phyloP scores from a whole-genome alignment of 2,888 invertebrate genomes.

The Cantharis rufa region DNA sequence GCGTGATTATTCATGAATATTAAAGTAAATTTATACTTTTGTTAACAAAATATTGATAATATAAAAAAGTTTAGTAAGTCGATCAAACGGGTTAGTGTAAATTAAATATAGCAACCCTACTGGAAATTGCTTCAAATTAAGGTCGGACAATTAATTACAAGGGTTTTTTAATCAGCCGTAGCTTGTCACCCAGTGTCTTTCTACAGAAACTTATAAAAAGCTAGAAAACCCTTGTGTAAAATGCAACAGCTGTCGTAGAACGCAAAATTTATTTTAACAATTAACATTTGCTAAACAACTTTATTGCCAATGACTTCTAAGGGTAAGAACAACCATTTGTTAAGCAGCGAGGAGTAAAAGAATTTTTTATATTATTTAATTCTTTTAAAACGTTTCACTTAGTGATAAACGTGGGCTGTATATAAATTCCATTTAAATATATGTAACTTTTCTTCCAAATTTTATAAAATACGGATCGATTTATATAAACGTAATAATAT shows the following conservation, averaged over 20 bases:
- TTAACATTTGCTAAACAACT: conserved; percentile 4
- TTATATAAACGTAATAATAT: background rate
- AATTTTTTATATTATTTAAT: background rate
- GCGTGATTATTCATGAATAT: background rate
- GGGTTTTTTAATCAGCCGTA: conserved; percentile 23
- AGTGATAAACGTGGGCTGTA: background rate
- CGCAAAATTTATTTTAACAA: conserved; percentile 1
- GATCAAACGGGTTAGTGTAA: background rate
- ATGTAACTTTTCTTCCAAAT: background rate
- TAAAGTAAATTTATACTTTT: background rate
- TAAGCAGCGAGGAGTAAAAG: background rate
- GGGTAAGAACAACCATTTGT: background rate
- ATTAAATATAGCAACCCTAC: background rate
- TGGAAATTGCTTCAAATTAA: conserved; percentile 21
- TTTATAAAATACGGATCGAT: background rate
- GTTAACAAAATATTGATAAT: background rate
- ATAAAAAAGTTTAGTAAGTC: background rate
- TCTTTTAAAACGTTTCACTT: background rate
- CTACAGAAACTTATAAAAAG: background rate
- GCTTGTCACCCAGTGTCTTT: conserved; percentile 12
- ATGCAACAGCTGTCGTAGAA: conserved; percentile 3
- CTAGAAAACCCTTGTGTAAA: background rate
- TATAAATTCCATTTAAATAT: background rate
- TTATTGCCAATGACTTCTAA: background rate
- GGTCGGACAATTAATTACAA: conserved; percentile 24